Conservation (phyloP, 2,797 vertebrate species). For the Fringilla coelebs region DNA sequence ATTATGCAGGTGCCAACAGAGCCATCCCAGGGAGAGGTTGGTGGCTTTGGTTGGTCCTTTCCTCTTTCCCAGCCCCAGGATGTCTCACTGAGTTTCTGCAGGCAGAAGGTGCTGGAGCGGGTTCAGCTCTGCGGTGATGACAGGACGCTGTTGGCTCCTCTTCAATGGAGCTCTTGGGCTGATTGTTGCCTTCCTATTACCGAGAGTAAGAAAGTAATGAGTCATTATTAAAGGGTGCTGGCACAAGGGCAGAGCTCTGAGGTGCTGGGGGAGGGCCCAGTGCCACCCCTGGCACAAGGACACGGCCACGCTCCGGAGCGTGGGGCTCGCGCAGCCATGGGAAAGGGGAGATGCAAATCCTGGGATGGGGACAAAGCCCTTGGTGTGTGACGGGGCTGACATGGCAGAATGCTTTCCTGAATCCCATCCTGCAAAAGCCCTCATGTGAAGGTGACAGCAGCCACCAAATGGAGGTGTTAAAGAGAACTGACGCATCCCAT, state of each 20-base stretch:
- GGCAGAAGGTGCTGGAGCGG: neutral
- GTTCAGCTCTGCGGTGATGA: neutral
- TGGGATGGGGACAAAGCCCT: neutral
- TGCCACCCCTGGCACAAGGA: accelerated
- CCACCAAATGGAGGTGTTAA: slow-evolving; percentile 45
- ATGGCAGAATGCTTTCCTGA: neutral
- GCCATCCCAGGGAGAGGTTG: neutral
- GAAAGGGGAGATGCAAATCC: neutral
- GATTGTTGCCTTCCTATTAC: neutral
- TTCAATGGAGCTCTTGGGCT: neutral
- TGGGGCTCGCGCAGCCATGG: accelerated
- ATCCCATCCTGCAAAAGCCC: neutral
- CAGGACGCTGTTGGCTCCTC: neutral
- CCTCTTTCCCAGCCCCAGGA: neutral
- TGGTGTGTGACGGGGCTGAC: neutral
- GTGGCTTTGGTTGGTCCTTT: neutral
- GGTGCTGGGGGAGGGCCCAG: neutral
- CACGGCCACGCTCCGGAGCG: accelerated
- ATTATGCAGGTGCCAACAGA: no score
- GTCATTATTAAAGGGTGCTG: neutral
- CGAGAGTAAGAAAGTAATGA: neutral
- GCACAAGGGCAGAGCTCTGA: neutral
- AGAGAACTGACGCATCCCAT: slow-evolving; percentile 28
- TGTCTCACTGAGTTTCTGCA: neutral
- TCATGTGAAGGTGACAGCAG: slow-evolving; percentile 55